Base-by-base conservation (phyloP, 2,113 vertebrate species). In the Ahaetulla prasina region DNA sequence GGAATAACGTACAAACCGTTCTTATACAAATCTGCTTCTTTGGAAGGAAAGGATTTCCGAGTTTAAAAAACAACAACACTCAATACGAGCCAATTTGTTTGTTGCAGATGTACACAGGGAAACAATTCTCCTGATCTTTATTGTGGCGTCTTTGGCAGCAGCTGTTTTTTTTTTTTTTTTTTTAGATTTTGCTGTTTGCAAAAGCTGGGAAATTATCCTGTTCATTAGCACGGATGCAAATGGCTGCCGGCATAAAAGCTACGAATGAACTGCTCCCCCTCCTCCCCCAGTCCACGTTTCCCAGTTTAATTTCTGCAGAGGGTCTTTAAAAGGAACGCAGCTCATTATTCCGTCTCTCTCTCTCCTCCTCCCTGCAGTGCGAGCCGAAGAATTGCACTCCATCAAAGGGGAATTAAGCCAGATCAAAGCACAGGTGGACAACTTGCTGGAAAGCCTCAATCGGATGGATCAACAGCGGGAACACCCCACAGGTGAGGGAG, bases 391-490 rank as follows among this genome's bases (percentile, higher is more conserved):
- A 96, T 96, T 99, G 95, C 98, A 98, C 96, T 98, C 98, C 95
- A 98, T 99, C 97, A 98, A 98, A 95, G 97, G 96, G 27, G 98
- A 98, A 97, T 97, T 99, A 96, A 98, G 98, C 90, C 97, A 98
- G 97, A 99, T 99, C 97, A 99, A 99, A 97, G 98, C 97, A 12
- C 98, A 98, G 96, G 98, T 99, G 96, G 98, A 99, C 96, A 97
- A 95, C 88, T 98, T 99, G 84, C 96, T 99, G 96, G 97, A 98
- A 96, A 98, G 96, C 93, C 97, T 99, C 96, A 98, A 99, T 92
- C 97, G 52, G 97, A 98, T 98, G 98, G 98, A 98, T 95, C 97
- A 97, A 95, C 96, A 96, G 94, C 93, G 97, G 94, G 97, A 97
- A 87, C 93, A 91, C 96, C 95, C 96, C 53, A 23, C 96, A 90